Evolutionary conservation across 2,797 vertebrate genomes (phyloP), one percentile per base, ranked within the genome.

Genomic region (Anolis apletophallus): DNA sequence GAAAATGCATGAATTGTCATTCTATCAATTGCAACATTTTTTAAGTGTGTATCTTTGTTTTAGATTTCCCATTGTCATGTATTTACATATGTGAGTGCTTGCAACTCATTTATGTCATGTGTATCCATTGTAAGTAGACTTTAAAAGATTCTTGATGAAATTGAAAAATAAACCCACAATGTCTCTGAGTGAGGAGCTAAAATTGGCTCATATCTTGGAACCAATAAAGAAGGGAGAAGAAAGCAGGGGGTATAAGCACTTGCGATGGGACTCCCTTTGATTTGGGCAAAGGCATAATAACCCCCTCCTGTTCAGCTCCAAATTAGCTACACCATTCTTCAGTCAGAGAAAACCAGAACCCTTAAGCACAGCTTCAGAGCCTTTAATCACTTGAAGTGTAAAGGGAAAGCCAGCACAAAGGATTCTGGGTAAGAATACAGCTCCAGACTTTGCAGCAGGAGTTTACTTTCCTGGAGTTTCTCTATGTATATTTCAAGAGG

Each of bases 391-490:
- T 64, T 55, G 46, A 59, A 83, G 57, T 82, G 79, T 17, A 72
- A 71, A 40, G 40, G 9, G 72, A 81, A 81, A 61, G 21, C 9
- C 16, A 40, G 32, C 19, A 68, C 34, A 64, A 72, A 86, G 81
- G n/a, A 8, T 14, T 74, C 0, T 7, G 29, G 84, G 36, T n/a
- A 88, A 79, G 90, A 71, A 84, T 5, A 0, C 3, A 72, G 36
- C 54, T 82, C 73, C 80, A 26, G 69, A 90, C 54, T 83, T 84
- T 88, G 64, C 85, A 85, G 68, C 23, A 67, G 71, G 80, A 86
- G 81, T 87, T 90, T 84, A 80, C 80, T 87, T 86, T 88, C 75
- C 80, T 72, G 64, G 14, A 72, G 57, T 86, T 77, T 75, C 21
- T 68, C 21, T 83, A 83, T 68, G 36, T 83, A 83, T 57, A 79